These are phyloP conservation scores for Chaunax sp. DNA, from an alignment of 2,797 vertebrate genomes.

Conservation along the genomic window DNA sequence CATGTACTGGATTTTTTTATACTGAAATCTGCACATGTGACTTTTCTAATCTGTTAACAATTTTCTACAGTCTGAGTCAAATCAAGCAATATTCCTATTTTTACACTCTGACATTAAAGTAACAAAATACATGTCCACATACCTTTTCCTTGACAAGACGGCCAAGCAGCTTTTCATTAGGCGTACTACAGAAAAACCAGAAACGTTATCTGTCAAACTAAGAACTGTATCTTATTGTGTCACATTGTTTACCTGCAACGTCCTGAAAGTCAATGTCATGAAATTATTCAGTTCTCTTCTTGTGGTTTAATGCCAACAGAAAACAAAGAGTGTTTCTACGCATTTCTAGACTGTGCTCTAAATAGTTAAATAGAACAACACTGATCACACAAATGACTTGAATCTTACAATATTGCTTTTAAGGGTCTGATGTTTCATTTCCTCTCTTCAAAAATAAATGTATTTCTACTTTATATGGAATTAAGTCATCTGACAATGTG, in stretches of 20 bases:
- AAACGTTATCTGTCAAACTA: neutral
- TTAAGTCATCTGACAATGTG: conserved; percentile 17
- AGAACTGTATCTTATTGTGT: neutral
- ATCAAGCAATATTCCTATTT: neutral
- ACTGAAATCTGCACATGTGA: neutral
- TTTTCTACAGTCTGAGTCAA: neutral
- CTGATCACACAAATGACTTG: conserved; percentile 1
- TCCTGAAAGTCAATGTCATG: neutral
- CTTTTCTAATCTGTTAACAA: neutral
- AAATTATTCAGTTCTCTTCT: neutral
- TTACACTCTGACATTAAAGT: neutral
- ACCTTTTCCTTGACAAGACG: conserved; percentile 99
- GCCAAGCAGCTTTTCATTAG: conserved; percentile 97
- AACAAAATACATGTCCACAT: conserved; percentile 30
- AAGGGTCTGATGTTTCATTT: conserved; percentile 19
- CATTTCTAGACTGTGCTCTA: neutral
- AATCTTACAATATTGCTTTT: neutral
- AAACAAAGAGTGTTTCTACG: neutral
- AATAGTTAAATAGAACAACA: neutral
- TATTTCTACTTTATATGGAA: conserved; percentile 12
- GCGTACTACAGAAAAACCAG: conserved; percentile 86
- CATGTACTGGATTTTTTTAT: neutral
- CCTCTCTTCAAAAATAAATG: neutral
- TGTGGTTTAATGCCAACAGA: neutral
- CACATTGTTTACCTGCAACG: neutral